Percentiles rank a stretch among this genome's conserved stretches.
Evolutionary conservation across 1,140 invertebrate genomes (phyloP).

Genomic region (Nebria ingens): DNA sequence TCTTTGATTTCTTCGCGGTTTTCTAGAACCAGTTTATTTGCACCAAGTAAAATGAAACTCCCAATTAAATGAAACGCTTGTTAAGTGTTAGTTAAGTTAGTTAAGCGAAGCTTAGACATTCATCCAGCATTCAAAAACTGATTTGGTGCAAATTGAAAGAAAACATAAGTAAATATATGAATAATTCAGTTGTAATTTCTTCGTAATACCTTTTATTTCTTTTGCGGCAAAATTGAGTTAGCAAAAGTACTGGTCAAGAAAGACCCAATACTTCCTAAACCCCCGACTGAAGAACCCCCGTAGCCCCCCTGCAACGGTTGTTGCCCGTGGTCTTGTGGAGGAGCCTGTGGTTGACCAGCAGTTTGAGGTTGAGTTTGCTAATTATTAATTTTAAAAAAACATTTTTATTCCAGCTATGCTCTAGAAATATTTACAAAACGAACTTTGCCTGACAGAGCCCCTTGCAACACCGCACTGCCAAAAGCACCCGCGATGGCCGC

Average conservation of each 20-base stretch:
- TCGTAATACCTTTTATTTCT: not conserved
- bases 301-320: not conserved
- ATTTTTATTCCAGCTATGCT: no score
- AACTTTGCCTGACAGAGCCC: not conserved
- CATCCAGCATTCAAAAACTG: not conserved
- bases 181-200: not conserved
- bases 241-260: conserved; percentile 1
- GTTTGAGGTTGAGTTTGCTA: not conserved
- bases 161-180: not conserved
- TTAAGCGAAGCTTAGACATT: not conserved
- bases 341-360: not conserved
- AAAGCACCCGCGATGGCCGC: conserved; percentile 16
- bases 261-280: not conserved
- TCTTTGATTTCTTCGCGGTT: not conserved
- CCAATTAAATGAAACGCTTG: not conserved
- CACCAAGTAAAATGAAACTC: not conserved
- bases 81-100: not conserved
- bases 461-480: not conserved
- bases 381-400: no score
- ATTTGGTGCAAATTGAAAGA: not conserved
- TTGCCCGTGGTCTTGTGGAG: not conserved
- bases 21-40: conserved; percentile 3
- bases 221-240: not conserved
- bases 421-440: no score
- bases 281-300: not conserved